Percentiles rank a stretch among this genome's conserved stretches.
Evolutionary conservation across 2,797 vertebrate genomes (phyloP).

Genomic region (Darevskia mixta): DNA sequence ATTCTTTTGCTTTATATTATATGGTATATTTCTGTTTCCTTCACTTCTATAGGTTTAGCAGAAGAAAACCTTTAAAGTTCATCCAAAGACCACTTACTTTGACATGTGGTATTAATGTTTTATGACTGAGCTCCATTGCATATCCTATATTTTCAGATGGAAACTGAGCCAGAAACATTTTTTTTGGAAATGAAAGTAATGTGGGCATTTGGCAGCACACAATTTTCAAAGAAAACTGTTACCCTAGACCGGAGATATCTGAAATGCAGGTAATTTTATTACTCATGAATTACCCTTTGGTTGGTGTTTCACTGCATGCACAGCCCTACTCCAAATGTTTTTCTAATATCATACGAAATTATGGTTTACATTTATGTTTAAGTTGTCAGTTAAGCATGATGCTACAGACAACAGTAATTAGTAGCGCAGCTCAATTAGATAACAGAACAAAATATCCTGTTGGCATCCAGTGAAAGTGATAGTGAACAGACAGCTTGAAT

Average conservation of each 20-base stretch:
- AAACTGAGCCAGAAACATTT: constrained; percentile 60
- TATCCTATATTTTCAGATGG: constrained; percentile 64
- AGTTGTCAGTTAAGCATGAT: constrained; percentile 68
- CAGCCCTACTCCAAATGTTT: constrained; percentile 65
- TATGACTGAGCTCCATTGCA: constrained; percentile 68
- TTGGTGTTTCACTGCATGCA: constrained; percentile 50
- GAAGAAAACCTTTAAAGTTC: constrained; percentile 71
- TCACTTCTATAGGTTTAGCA: constrained; percentile 68
- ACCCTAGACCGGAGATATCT: constrained; percentile 45
- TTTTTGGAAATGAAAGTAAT: constrained; percentile 40
- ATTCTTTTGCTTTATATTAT: constrained; percentile 57
- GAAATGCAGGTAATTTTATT: constrained; percentile 67
- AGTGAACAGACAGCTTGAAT: constrained; percentile 77
- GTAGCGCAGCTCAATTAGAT: constrained; percentile 75
- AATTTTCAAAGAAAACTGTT: constrained; percentile 49
- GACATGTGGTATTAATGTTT: constrained; percentile 68
- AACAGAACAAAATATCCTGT: constrained; percentile 76
- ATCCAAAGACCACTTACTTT: constrained; percentile 65
- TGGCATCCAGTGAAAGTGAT: constrained; percentile 68
- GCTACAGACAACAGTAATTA: constrained; percentile 77
- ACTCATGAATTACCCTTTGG: constrained; percentile 43
- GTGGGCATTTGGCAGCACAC: constrained; percentile 58
- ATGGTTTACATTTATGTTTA: constrained; percentile 65
- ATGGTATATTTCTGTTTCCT: constrained; percentile 65
- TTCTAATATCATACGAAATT: constrained; percentile 65